These are phyloP conservation scores for Lithobates pipiens DNA, from an alignment of 2,797 vertebrate genomes.

Conservation along the genomic window DNA sequence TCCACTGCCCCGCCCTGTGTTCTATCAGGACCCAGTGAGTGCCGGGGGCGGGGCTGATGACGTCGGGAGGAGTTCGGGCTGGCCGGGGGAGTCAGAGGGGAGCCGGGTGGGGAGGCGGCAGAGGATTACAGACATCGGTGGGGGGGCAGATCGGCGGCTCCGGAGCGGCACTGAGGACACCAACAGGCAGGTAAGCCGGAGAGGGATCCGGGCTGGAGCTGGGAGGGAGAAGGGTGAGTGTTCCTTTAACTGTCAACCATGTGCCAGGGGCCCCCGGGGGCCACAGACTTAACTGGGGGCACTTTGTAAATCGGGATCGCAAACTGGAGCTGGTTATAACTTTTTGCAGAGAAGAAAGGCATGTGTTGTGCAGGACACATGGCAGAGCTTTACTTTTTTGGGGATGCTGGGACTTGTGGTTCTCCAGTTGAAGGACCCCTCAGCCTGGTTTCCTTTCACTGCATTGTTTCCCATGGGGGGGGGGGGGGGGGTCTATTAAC, in stretches of 20 bases:
- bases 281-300: neutral
- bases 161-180: neutral
- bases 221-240: neutral
- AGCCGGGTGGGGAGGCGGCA: neutral
- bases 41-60: neutral
- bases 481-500: too few relatives aligned
- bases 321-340: neutral
- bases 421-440: neutral
- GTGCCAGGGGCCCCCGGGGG: neutral
- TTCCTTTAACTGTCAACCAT: neutral
- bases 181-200: neutral
- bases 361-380: too few relatives aligned
- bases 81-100: neutral
- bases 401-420: neutral
- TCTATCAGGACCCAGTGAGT: neutral
- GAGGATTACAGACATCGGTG: neutral
- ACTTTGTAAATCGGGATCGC: neutral
- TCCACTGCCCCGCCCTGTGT: neutral
- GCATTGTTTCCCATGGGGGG: too few relatives aligned
- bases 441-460: neutral
- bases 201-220: neutral
- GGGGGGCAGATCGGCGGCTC: neutral
- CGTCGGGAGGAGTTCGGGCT: constrained; percentile 36
- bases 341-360: too few relatives aligned
- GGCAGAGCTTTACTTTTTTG: neutral